Evolutionary conservation across 2,888 invertebrate species (phyloP), one percentile per base, ranked within the genome.

Genomic region (Aspidiotus rigidus): DNA sequence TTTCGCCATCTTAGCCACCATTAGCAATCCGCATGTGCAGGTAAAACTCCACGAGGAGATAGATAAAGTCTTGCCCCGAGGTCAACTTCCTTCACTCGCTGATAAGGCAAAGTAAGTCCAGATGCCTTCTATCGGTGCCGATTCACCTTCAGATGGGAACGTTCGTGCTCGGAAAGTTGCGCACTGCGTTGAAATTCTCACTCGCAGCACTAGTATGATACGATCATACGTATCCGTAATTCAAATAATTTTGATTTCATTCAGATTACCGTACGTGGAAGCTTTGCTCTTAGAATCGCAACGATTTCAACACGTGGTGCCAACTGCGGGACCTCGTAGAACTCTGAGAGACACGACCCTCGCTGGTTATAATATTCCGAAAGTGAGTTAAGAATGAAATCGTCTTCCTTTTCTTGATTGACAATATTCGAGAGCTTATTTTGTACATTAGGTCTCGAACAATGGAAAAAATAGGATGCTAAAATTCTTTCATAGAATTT

Each of bases 1-100:
- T 73, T 82, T 86, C 74, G 80, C 83, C 0, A 78, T 87, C 62
- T 78, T 86, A 74, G 80, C 82, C 73, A 82, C 86, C 80, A 78
- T 83, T 16, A 74, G 83, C 40, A 78, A 83, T 71, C 82, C 82
- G 59, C 82, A 85, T 10, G 76, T 86, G 5, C 86, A 87, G 75
- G 74, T 77, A 2, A 81, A 81, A 73, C 77, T 85, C 1, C 83
- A 83, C 49, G 74, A 64, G 42, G 59, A 44, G 55, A 16, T 72
- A 16, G 72, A 72, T 17, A 59, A 64, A 7, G 70, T 70, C 15
- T 53, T 69, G 53, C 62, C 70, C 28, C 70, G 69, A 8, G 62
- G 63, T 42, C 67, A 69, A 62, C 74, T 79, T 8, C 80, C 83
- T 0, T 75, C 77, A 13, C 77, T 82, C 59, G 74, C 75, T 7